Conservation (phyloP, 2,888 invertebrate genomes). For the Lobophora halterata region DNA sequence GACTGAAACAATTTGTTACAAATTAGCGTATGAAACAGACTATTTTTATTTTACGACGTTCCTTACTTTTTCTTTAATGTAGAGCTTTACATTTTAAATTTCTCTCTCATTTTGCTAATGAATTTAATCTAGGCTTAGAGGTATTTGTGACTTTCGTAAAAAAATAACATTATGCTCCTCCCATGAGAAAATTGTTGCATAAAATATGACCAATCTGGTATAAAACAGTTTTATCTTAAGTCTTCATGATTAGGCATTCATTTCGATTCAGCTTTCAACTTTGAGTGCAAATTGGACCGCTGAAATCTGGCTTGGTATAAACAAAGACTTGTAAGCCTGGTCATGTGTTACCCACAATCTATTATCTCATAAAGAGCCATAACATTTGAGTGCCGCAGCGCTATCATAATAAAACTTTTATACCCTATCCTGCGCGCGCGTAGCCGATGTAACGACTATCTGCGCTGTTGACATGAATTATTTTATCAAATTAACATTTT, state of each 20-base stretch:
- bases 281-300: slow-evolving; percentile 11
- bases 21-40: slow-evolving; percentile 41
- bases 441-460: slow-evolving; percentile 11
- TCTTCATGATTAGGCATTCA: too few species aligned
- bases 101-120: too few species aligned
- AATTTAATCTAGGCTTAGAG: too few species aligned
- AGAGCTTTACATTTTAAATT: too few species aligned
- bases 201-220: too few species aligned
- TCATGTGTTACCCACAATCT: slow-evolving; percentile 31
- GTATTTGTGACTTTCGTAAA: too few species aligned
- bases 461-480: slow-evolving; percentile 16
- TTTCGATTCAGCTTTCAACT: slow-evolving; percentile 2
- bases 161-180: too few species aligned
- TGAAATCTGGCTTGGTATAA: slow-evolving; percentile 4
- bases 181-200: too few species aligned
- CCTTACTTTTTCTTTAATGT: too few species aligned
- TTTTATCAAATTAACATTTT: slow-evolving; percentile 13
- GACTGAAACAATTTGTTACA: slow-evolving; percentile 45
- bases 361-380: slow-evolving; percentile 33
- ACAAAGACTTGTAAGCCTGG: slow-evolving; percentile 15
- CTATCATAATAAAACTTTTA: slow-evolving; percentile 41
- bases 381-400: slow-evolving; percentile 31
- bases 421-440: slow-evolving; percentile 25
- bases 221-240: too few species aligned
- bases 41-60: slow-evolving; percentile 21